Evolutionary conservation across 2,888 invertebrate genomes (phyloP).

Genomic region (Phyllotreta striolata): DNA sequence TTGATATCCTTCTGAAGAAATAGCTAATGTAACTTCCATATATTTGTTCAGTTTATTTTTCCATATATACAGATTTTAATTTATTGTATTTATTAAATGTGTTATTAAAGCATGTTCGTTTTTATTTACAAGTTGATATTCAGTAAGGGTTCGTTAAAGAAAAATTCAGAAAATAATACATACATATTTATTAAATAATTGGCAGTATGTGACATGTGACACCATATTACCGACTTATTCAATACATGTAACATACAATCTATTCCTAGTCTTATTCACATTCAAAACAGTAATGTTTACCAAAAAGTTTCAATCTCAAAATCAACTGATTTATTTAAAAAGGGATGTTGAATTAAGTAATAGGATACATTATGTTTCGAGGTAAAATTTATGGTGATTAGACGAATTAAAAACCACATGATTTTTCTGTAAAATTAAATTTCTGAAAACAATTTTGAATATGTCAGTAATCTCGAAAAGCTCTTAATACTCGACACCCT

Average conservation of each 20-base stretch:
- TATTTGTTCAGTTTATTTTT: conserved; percentile 8
- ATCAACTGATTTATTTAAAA: conserved; percentile 35
- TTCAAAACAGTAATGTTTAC: conserved; percentile 50
- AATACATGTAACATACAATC: conserved; percentile 55
- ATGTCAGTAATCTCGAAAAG: conserved; percentile 18
- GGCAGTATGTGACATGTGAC: conserved; percentile 59
- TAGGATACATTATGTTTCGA: too few relatives aligned
- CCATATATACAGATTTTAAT: conserved; percentile 16
- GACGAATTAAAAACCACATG: neutral
- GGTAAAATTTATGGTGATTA: too few relatives aligned
- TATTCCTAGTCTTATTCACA: conserved; percentile 56
- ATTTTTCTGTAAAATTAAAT: conserved; percentile 19
- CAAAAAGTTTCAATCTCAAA: conserved; percentile 42
- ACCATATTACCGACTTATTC: conserved; percentile 52
- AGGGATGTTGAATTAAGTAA: conserved; percentile 5
- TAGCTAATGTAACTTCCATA: conserved; percentile 9
- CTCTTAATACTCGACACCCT: conserved; percentile 6
- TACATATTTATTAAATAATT: conserved; percentile 59
- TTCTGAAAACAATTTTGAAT: neutral
- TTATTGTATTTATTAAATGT: conserved; percentile 16
- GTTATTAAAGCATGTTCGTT: neutral
- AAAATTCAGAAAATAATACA: conserved; percentile 28
- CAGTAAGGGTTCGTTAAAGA: neutral
- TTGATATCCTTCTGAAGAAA: conserved; percentile 8
- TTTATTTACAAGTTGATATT: conserved; percentile 1